Percentiles rank a stretch among this genome's conserved stretches.
These are phyloP conservation scores for Enteromius fasciolatus DNA, from an alignment of 2,797 vertebrate genomes.

Conservation along the genomic window DNA sequence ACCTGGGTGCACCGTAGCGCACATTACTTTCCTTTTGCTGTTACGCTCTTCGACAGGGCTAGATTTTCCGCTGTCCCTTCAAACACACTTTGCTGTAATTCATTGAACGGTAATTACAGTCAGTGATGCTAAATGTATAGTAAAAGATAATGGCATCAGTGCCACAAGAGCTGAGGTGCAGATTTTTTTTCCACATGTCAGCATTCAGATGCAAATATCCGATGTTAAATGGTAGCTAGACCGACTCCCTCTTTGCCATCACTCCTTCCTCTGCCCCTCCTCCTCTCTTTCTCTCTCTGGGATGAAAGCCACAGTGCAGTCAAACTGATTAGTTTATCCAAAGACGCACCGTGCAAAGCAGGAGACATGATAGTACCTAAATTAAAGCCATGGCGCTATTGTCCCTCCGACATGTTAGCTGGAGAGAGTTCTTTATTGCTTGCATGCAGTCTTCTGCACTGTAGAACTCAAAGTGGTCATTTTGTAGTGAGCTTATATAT, in stretches of 20 bases:
- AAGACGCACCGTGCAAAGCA: constrained; percentile 51
- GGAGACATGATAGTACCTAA: constrained; percentile 59
- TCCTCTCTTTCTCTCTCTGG: constrained; percentile 31
- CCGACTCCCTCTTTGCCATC: constrained; percentile 3
- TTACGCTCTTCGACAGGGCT: constrained; percentile 58
- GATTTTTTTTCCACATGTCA: constrained; percentile 65
- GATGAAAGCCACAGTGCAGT: constrained; percentile 59
- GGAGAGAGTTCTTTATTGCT: constrained; percentile 4
- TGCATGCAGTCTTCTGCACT: constrained; percentile 65
- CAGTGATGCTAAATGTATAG: constrained; percentile 64
- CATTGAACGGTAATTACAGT: constrained; percentile 73
- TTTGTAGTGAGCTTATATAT: constrained; percentile 60
- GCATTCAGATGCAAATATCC: constrained; percentile 64
- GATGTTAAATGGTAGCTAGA: constrained; percentile 54
- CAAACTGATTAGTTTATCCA: constrained; percentile 64
- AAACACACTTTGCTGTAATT: constrained; percentile 70
- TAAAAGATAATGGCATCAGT: constrained; percentile 75
- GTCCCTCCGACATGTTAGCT: neutral
- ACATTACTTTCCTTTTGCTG: constrained; percentile 66
- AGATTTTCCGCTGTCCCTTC: constrained; percentile 52
- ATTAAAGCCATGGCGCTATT: constrained; percentile 52
- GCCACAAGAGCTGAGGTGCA: constrained; percentile 68
- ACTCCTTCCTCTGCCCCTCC: constrained; percentile 23
- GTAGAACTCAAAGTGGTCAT: constrained; percentile 69
- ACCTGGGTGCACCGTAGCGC: constrained; percentile 39